A percentile compares a stretch with the other conserved stretches of the same genome.
Conservation (phyloP, 2,797 vertebrate genomes). For the Rhinichthys osculus region DNA sequence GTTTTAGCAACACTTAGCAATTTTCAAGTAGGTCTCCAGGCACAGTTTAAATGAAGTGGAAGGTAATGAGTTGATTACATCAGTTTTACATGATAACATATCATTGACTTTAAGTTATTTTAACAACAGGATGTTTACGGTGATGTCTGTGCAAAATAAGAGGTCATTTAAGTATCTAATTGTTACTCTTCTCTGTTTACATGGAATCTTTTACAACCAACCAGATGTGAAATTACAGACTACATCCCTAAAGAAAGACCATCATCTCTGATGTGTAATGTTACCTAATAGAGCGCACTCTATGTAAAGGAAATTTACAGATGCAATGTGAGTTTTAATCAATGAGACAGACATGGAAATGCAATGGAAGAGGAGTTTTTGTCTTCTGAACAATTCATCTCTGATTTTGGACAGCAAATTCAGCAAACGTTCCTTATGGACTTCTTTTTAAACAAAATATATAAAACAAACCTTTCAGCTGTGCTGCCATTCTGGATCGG, state of each 20-base stretch:
- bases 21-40: conserved; percentile 11
- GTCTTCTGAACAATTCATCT: background rate
- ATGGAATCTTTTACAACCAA: conserved; percentile 48
- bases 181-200: conserved; percentile 35
- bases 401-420: background rate
- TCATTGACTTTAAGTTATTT: conserved; percentile 11
- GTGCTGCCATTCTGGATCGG: background rate
- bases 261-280: conserved; percentile 26
- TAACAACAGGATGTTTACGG: conserved; percentile 37
- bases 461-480: background rate
- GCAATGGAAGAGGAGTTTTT: background rate
- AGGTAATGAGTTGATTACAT: conserved; percentile 33
- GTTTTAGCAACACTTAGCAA: background rate
- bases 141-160: conserved; percentile 14
- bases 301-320: background rate
- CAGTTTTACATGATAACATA: conserved; percentile 28
- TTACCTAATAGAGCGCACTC: conserved; percentile 17
- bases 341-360: conserved; percentile 11
- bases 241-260: conserved; percentile 33
- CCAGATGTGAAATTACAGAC: conserved; percentile 53
- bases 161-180: conserved; percentile 7
- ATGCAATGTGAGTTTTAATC: conserved; percentile 24
- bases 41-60: conserved; percentile 24
- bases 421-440: background rate
- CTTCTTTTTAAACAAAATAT: background rate